phyloP scores from a whole-genome alignment of 2,797 vertebrate genomes.

The Macropodus opercularis region DNA sequence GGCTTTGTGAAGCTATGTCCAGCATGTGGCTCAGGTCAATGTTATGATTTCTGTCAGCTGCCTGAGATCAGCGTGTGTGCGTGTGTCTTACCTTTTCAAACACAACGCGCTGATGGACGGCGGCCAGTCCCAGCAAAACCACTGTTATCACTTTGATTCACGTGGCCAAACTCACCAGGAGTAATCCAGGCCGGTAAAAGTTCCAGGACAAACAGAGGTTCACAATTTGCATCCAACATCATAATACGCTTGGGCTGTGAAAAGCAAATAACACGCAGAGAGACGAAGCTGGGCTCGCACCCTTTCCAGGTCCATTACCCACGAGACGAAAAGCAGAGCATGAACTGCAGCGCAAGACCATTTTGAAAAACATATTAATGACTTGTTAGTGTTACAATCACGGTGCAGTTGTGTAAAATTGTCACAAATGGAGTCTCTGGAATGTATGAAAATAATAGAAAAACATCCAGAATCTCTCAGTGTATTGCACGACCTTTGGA shows the following conservation, averaged over 20 bases:
- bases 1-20: too few species aligned
- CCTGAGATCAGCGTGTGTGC: conserved; percentile 16
- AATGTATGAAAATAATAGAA: conserved; percentile 40
- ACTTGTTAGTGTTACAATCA: conserved; percentile 62
- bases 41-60: conserved; percentile 57
- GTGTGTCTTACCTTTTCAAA: too few species aligned
- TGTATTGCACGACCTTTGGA: conserved; percentile 16
- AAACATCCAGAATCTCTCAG: conserved; percentile 17
- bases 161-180: conserved; percentile 54
- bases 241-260: conserved; percentile 41
- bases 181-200: conserved; percentile 46
- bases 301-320: conserved; percentile 37
- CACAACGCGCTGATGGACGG: too few species aligned
- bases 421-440: conserved; percentile 40
- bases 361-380: conserved; percentile 51
- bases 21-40: too few species aligned
- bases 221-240: conserved; percentile 44
- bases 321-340: conserved; percentile 45
- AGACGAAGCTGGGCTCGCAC: background rate
- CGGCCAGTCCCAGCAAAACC: conserved; percentile 33
- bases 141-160: conserved; percentile 56
- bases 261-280: conserved; percentile 43
- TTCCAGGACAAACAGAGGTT: conserved; percentile 62
- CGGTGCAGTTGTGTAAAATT: conserved; percentile 45
- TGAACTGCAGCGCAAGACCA: conserved; percentile 23